Evolutionary conservation across 2,888 invertebrate genomes (phyloP).

Genomic region (Macrophya annulata): DNA sequence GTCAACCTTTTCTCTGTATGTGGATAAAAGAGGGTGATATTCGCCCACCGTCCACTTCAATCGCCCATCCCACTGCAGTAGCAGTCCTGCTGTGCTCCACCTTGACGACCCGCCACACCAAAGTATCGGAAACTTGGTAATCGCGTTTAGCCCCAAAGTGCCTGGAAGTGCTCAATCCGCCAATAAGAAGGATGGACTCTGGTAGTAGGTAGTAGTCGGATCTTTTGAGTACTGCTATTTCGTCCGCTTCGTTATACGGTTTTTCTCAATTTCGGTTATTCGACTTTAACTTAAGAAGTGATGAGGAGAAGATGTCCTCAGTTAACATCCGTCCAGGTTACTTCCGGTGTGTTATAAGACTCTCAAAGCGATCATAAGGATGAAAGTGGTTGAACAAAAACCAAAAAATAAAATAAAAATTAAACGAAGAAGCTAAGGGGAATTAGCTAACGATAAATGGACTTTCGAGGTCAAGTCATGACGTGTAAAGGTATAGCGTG

Average conservation of each 20-base stretch:
- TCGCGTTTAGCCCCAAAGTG: conserved; percentile 51
- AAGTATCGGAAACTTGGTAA: conserved; percentile 54
- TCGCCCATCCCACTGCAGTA: conserved; percentile 29
- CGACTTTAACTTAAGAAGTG: background rate
- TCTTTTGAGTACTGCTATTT: background rate
- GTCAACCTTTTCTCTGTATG: conserved; percentile 35
- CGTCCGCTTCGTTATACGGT: background rate
- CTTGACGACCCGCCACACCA: conserved; percentile 36
- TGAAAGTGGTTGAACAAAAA: background rate
- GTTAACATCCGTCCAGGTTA: background rate
- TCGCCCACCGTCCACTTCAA: conserved; percentile 49
- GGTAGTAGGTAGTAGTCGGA: background rate
- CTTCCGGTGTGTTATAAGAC: background rate
- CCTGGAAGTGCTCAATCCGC: conserved; percentile 43
- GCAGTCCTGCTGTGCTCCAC: conserved; percentile 1
- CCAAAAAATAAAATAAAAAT: background rate
- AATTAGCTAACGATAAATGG: conserved; percentile 9
- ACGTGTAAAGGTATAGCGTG: conserved; percentile 27
- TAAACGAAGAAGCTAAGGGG: background rate
- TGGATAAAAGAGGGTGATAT: conserved; percentile 23
- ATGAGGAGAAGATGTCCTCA: background rate
- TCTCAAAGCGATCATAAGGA: background rate
- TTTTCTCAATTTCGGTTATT: background rate
- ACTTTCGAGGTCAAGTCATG: conserved; percentile 13
- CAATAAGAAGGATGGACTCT: conserved; percentile 35